A percentile compares a stretch with the other conserved stretches of the same genome.
phyloP scores from a whole-genome alignment of 2,113 vertebrate species.

The Atractosteus spatula region DNA sequence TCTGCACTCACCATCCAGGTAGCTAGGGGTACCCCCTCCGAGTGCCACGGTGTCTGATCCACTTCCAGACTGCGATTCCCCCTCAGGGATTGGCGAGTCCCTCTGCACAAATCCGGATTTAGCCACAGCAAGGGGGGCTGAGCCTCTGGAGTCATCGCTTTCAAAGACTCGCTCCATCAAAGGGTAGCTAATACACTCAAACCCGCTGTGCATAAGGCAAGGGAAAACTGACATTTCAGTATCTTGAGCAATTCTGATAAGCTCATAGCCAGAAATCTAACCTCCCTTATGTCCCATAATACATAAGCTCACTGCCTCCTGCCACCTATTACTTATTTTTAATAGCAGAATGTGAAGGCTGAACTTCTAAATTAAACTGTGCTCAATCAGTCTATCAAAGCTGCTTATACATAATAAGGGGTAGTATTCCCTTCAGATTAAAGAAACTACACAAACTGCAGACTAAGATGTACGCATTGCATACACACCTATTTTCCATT shows the following conservation, averaged over 20 bases:
- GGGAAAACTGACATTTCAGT: slow-evolving; percentile 30
- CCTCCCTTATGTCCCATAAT: slow-evolving; percentile 26
- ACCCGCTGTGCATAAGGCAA: slow-evolving; percentile 50
- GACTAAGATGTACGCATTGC: no score
- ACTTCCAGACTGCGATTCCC: slow-evolving; percentile 37
- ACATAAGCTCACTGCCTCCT: background rate
- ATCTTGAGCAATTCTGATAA: slow-evolving; percentile 25
- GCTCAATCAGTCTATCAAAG: background rate
- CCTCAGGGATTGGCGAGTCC: slow-evolving; percentile 34
- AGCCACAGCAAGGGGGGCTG: slow-evolving; percentile 16
- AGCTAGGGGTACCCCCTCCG: slow-evolving; percentile 37
- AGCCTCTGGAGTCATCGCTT: slow-evolving; percentile 29
- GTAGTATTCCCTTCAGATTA: background rate
- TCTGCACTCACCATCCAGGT: slow-evolving; percentile 56
- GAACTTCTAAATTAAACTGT: background rate
- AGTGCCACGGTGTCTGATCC: slow-evolving; percentile 31
- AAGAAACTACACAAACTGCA: no score
- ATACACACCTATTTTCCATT: no score
- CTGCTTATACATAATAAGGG: background rate
- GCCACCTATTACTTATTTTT: background rate
- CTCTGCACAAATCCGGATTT: slow-evolving; percentile 32
- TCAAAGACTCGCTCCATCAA: slow-evolving; percentile 45
- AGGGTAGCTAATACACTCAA: slow-evolving; percentile 59
- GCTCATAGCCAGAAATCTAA: slow-evolving; percentile 10
- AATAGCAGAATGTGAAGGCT: background rate